A percentile compares a stretch with the other conserved stretches of the same genome.
Evolutionary conservation across 2,797 vertebrate species (phyloP).

Genomic region (Periophthalmus magnuspinnatus): DNA sequence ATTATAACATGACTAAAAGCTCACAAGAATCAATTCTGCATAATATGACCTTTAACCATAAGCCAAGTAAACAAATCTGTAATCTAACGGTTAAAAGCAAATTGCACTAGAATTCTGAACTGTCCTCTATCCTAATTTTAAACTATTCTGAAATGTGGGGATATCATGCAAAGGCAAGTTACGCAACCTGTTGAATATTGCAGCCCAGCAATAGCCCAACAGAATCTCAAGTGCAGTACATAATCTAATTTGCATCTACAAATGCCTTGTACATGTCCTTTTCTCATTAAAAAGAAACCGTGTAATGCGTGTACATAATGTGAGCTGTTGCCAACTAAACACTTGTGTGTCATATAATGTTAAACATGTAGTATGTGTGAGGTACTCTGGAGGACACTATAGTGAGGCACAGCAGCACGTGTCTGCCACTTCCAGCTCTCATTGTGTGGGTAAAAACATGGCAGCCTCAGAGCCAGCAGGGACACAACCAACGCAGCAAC

Average conservation of each 20-base stretch:
- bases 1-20: no score
- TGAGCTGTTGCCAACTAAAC: conserved; percentile 32
- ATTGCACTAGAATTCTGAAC: not conserved
- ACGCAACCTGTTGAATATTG: no score
- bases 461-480: conserved; percentile 45
- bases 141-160: no score
- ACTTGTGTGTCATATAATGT: conserved; percentile 30
- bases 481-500: conserved; percentile 48
- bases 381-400: conserved; percentile 25
- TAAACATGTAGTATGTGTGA: conserved; percentile 23
- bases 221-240: not conserved
- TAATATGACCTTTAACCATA: no score
- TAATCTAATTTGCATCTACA: not conserved
- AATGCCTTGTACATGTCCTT: not conserved
- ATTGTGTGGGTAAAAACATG: conserved; percentile 56
- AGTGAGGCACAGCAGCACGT: conserved; percentile 54
- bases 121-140: no score
- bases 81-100: not conserved
- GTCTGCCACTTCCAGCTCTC: conserved; percentile 64
- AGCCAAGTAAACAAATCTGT: not conserved
- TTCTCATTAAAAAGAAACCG: not conserved
- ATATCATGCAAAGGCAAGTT: no score
- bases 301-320: conserved; percentile 11
- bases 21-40: no score
- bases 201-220: not conserved